A percentile compares a stretch with the other conserved stretches of the same genome.
phyloP scores from a whole-genome alignment of 1,140 invertebrate species.

The Pteromalus puparum region DNA sequence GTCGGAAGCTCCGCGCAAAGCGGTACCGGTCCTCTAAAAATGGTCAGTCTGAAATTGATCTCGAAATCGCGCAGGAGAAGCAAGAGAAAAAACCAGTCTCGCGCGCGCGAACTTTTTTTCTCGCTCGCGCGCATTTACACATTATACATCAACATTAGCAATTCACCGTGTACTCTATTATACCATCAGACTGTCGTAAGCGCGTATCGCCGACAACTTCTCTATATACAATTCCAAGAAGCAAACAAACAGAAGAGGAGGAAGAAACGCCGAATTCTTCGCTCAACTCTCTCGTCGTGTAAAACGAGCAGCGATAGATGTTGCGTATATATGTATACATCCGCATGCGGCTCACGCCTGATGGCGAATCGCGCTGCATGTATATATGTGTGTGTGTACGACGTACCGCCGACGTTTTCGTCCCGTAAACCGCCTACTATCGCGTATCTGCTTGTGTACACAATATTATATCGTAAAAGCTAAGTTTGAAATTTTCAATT shows the following conservation, averaged over 20 bases:
- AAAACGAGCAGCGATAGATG: neutral
- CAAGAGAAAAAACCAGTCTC: neutral
- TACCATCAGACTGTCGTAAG: no score
- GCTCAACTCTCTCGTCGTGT: neutral
- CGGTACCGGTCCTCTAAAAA: neutral
- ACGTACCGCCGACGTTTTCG: neutral
- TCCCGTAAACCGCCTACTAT: neutral
- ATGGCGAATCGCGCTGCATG: neutral
- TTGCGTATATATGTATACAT: neutral
- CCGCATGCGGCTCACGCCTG: constrained; percentile 27
- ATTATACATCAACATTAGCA: no score
- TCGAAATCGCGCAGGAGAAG: neutral
- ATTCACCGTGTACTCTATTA: no score
- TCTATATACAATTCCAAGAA: neutral
- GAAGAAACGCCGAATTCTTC: constrained; percentile 17
- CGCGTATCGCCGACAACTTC: neutral
- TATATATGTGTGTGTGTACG: neutral
- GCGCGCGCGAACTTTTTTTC: neutral
- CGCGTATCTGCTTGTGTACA: no score
- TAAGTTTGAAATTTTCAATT: no score
- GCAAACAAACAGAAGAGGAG: neutral
- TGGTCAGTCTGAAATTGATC: neutral
- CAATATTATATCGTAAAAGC: no score
- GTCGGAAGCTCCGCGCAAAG: neutral
- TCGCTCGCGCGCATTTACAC: no score